Conservation (phyloP, 2,113 vertebrate species). For the Dipodomys merriami region DNA sequence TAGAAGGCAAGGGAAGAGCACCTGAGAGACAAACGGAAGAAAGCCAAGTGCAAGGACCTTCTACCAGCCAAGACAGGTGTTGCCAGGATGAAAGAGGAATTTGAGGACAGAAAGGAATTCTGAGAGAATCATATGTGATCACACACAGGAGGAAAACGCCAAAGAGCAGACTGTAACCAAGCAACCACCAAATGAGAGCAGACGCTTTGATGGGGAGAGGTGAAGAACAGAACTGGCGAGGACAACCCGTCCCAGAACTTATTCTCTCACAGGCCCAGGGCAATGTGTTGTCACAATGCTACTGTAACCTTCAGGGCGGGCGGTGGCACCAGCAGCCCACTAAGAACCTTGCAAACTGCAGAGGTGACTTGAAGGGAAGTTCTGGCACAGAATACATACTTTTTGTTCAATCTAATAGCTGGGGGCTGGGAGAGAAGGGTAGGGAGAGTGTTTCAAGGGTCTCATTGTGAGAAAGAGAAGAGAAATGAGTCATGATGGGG, state of each 20-base stretch:
- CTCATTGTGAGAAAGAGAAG: neutral
- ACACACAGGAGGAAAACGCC: neutral
- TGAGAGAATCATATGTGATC: neutral
- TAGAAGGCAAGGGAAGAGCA: neutral
- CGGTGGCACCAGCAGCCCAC: neutral
- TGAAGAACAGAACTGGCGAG: neutral
- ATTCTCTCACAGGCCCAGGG: rapidly evolving
- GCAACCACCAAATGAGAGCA: neutral
- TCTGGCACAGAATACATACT: neutral
- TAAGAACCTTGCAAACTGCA: neutral
- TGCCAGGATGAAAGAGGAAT: neutral
- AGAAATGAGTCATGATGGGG: neutral
- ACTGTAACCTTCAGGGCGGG: neutral
- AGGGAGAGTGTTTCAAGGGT: neutral
- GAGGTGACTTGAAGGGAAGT: neutral
- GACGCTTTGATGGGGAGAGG: neutral
- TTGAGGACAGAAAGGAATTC: neutral
- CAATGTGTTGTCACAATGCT: neutral
- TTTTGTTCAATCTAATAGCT: neutral
- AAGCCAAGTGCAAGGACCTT: neutral
- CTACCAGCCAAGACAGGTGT: no score
- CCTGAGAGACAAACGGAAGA: neutral
- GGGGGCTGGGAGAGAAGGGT: neutral
- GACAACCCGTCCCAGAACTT: rapidly evolving
- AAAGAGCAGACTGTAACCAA: neutral